Percentiles rank a stretch among this genome's conserved stretches.
phyloP scores from a whole-genome alignment of 1,140 invertebrate species.

The Muscidifurax raptorellus region DNA sequence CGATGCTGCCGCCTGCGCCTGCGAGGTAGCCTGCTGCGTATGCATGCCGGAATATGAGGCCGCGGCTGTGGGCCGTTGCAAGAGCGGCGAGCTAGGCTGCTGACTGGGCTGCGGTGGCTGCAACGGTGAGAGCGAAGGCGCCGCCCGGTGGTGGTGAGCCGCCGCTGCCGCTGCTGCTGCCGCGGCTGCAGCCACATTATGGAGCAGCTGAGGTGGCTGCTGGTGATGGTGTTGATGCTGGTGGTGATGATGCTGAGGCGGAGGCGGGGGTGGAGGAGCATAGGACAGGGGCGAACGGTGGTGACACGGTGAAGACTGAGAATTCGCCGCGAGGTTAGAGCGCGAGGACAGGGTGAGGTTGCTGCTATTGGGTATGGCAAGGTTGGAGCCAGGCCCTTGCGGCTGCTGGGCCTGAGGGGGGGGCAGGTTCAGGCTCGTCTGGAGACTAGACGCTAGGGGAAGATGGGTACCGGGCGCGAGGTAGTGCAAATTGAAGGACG shows the following conservation, averaged over 20 bases:
- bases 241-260: conserved; percentile 55
- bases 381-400: conserved; percentile 60
- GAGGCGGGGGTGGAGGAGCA: conserved; percentile 56
- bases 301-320: conserved; percentile 68
- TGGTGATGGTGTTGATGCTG: conserved; percentile 52
- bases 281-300: conserved; percentile 61
- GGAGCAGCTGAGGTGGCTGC: conserved; percentile 54
- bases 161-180: conserved; percentile 53
- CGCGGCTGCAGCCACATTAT: conserved; percentile 62
- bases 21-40: conserved; percentile 59
- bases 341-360: conserved; percentile 62
- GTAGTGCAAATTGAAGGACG: conserved; percentile 74
- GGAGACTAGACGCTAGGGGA: conserved; percentile 69
- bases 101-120: conserved; percentile 57
- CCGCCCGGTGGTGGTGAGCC: conserved; percentile 58
- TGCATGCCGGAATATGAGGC: conserved; percentile 62
- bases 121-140: conserved; percentile 59
- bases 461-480: conserved; percentile 72
- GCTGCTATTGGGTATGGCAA: conserved; percentile 59
- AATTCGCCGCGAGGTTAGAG: conserved; percentile 61
- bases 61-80: conserved; percentile 57
- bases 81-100: conserved; percentile 62
- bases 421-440: conserved; percentile 68
- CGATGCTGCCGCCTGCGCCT: conserved; percentile 60
- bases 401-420: conserved; percentile 62